Base-by-base conservation (phyloP, 2,113 vertebrate genomes). In the Mesoclemmys tuberculata region DNA sequence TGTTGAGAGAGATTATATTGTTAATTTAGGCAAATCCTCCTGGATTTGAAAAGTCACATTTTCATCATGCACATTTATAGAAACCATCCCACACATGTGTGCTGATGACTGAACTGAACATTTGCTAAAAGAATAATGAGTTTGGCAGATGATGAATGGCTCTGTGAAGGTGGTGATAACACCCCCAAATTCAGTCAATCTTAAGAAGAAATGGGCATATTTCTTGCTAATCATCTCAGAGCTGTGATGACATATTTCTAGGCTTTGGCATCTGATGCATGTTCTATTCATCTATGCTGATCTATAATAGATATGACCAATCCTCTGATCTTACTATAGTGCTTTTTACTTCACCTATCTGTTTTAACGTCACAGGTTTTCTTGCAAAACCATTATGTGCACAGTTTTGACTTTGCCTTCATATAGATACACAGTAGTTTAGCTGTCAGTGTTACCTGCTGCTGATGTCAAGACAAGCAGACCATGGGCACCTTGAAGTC, bases 51-150 rank as follows among this genome's bases (percentile, higher is more conserved):
- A 94, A 94, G 82, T 92, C 82, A 94, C 82, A 85, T 96, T 97
- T 93, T 95, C 92, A 71, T 94, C 90, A 82, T 82, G 71, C 46
- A 52, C 51, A 3, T 96, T 93, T 96, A 89, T 95, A 94, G 93
- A 93, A 87, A 83, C 85, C 93, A 85, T 93, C 64, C 84, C 94
- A 79, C 88, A 91, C 91, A 92, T 89, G 92, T 89, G 56, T 89
- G 83, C 68, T 93, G 80, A 91, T 94, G 93, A 93, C 90, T 90
- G 80, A 71, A 96, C 80, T 92, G 91, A 94, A 94, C 88, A 79
- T 96, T 96, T 95, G 64, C 82, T 88, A 8, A 75, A 95, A 91
- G 77, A 93, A 92, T 61, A 61, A 90, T 90, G 58, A 46, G 61
- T 94, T 80, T 92, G 91, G 82, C 8, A 2, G 48, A 41, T 94